Base-by-base conservation (phyloP, 2,113 vertebrate genomes). In the Lonchura striata region DNA sequence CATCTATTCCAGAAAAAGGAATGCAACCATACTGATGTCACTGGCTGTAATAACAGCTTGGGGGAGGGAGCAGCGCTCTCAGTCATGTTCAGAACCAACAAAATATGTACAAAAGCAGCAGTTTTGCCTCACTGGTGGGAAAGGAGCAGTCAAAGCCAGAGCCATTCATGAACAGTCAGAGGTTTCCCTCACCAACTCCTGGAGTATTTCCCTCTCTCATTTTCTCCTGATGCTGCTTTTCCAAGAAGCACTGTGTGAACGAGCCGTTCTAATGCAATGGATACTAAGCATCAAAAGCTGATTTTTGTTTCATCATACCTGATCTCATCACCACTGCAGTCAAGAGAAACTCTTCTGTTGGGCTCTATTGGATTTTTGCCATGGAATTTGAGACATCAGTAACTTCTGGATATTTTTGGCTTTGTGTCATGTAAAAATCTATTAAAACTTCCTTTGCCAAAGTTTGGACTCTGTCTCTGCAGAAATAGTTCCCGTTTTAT, bases 371-470 rank as follows among this genome's bases (percentile, higher is more conserved):
- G 69, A 82, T 86, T 93, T 90, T 79, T 97, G 90, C 92, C 71
- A 53, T 83, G 90, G 94, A 92, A 91, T 95, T 88, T 90, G 79
- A 93, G 92, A 81, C 92, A 75, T 95, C 94, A 88, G 88, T 94
- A 72, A 90, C 75, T 90, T 92, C 56, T 90, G 93, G 93, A 83
- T 93, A 53, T 77, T 95, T 92, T 49, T 93, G 95, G 94, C 93
- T 92, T 88, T 90, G 56, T 96, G 68, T 94, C 88, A 83, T 93
- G 76, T 86, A 93, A 88, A 93, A 88, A 90, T 86, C 93, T 92
- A 96, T 96, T 97, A 94, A 94, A 94, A 86, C 76, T 94, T 83
- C 92, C 86, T 92, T 86, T 92, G 92, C 95, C 92, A 96, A 53
- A 65, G 82, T 90, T 94, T 96, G 88, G 94, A 70, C 60, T 93